Evolutionary conservation across 1,140 invertebrate genomes (phyloP), one percentile per base, ranked within the genome.

Genomic region (Mactra quadrangularis): DNA sequence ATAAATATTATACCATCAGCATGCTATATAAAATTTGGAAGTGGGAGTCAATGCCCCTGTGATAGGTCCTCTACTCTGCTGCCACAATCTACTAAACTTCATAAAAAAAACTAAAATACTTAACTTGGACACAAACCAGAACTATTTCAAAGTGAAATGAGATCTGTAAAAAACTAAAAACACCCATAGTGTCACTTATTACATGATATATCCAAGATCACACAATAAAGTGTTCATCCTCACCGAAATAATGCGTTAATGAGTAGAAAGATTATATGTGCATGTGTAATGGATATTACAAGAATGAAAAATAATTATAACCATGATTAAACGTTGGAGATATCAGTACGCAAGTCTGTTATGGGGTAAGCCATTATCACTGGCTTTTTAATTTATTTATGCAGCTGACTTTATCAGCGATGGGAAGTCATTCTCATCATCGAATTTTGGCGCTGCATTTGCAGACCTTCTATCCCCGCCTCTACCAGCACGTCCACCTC

Each of bases 351-450:
- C 77, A 71, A 81, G 50, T 81, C 64, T 68, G 64, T 81, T 60
- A 57, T 33, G 29, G 64, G 64, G 70, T n/a, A 25, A 57, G 66
- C 64, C 77, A 19, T n/a, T 71, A 3, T 45, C 9, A 33, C 22
- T 27, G 33, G 57, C 59, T 41, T 19, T n/a, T n/a, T n/a, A 31
- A 22, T 13, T 81, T 81, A 47, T 55, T 87, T 85, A 90, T 57
- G 89, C 87, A 41, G 79, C 86, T 45, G 85, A 85, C 45, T 90
- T 89, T 27, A 89, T 86, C 62, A 90, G 86, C 38, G 84, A 97
- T 84, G 98, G 98, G 94, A 99, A 98, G 94, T 98, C 97, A 91
- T 96, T 96, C 94, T 97, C 97, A 94, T 99, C 97, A 92, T 98
- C 97, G 64, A 99, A 97, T 93, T 97, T 97, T 29, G 97, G 97